Evolutionary conservation across 1,140 invertebrate genomes (phyloP).

Genomic region (Halictus rubicundus): DNA sequence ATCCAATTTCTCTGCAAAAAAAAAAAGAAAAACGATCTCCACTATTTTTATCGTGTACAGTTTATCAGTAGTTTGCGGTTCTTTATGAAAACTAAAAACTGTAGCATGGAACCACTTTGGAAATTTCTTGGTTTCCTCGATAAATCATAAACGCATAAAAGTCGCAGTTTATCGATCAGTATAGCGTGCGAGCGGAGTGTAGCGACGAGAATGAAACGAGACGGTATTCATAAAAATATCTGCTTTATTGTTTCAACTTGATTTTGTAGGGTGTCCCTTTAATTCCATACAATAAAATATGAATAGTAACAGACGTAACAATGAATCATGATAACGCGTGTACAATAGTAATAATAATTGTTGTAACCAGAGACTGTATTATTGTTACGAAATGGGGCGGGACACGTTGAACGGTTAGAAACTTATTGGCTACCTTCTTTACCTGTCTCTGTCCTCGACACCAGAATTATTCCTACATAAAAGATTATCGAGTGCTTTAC

Average conservation of each 20-base stretch:
- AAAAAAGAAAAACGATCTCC: too few relatives aligned
- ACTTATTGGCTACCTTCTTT: constrained; percentile 18
- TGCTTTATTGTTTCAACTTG: constrained; percentile 56
- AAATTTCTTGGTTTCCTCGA: too few relatives aligned
- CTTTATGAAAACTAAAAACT: too few relatives aligned
- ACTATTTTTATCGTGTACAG: too few relatives aligned
- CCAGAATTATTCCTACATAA: constrained; percentile 37
- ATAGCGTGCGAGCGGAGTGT: too few relatives aligned
- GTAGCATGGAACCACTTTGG: too few relatives aligned
- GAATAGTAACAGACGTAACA: constrained; percentile 55
- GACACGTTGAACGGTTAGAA: constrained; percentile 49
- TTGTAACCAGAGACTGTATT: constrained; percentile 28
- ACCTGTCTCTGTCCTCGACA: constrained; percentile 5
- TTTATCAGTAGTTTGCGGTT: too few relatives aligned
- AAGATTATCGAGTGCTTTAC: constrained; percentile 48
- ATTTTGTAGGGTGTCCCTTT: constrained; percentile 44
- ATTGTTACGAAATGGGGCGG: constrained; percentile 27
- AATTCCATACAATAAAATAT: constrained; percentile 52
- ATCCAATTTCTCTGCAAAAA: too few relatives aligned
- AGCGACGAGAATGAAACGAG: neutral
- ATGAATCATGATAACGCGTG: constrained; percentile 34
- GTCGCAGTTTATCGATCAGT: too few relatives aligned
- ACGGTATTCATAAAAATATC: constrained; percentile 60
- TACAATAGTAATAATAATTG: constrained; percentile 38
- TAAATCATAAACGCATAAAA: too few relatives aligned